Base-by-base conservation (phyloP, 2,113 vertebrate species). In the Siphamia tubifer region DNA sequence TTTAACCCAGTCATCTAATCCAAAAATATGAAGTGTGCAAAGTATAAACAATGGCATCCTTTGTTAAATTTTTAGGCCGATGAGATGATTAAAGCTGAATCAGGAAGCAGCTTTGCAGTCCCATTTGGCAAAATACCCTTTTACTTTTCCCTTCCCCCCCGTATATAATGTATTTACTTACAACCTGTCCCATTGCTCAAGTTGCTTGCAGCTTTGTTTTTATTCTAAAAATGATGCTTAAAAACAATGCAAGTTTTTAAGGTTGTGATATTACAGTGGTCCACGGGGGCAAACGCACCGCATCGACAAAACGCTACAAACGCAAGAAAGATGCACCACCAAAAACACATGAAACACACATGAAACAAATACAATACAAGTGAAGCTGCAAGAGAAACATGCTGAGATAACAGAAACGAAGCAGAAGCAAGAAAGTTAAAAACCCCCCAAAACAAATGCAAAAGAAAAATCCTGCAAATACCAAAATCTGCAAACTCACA, bases 101-200 rank as follows among this genome's bases (percentile, higher is more conserved):
- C 8, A 45, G 31, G 49, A 66, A 66, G 39, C 43, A 34, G 16
- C 19, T 31, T 39, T 20, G 19, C n/a, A 42, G 20, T 11, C 5
- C 9, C 27, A 65, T 23, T 23, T 15, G 27, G 47, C 45, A 8
- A 28, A 48, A 21, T 21, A 45, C 10, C 20, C 10, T 54, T 35
- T 7, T n/a, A n/a, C 24, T 21, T 48, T 49, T 56, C 52, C 42
- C 44, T 65, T 65, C 52, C 44, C 32, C 52, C 44, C 32, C 8
- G 20, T 21, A 23, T 28, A 39, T 51, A 34, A 57, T 17, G 28
- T 6, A 4, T 27, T 36, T 28, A 16, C 52, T 25, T 25, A 21
- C 34, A 16, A 21, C 12, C 0, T 13, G 12, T 19, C 32, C n/a
- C 24, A 31, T 21, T 6, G 48, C 21, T 38, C 13, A 4, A 36